A percentile compares a stretch with the other conserved stretches of the same genome.
phyloP scores from a whole-genome alignment of 2,797 vertebrate species.

The Neosilurus mollespiculum region DNA sequence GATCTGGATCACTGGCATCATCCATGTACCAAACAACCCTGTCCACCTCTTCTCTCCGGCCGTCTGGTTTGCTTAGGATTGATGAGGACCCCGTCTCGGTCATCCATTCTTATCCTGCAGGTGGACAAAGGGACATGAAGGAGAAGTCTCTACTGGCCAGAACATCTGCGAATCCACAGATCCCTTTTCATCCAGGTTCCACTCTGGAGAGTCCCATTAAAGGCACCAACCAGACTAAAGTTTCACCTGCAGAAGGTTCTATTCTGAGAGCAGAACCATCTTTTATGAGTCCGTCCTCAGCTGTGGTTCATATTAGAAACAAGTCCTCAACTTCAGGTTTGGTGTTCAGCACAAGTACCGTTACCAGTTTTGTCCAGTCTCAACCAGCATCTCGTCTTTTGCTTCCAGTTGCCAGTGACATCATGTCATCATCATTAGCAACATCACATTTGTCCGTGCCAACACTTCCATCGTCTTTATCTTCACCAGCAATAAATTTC shows the following conservation, averaged over 20 bases:
- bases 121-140: conserved; percentile 60
- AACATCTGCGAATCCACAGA: conserved; percentile 65
- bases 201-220: conserved; percentile 71
- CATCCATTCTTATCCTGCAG: conserved; percentile 63
- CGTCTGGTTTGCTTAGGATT: conserved; percentile 76
- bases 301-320: conserved; percentile 64
- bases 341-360: conserved; percentile 69
- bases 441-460: conserved; percentile 55
- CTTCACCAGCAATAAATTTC: conserved; percentile 43
- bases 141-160: conserved; percentile 71
- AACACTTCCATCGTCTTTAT: neutral
- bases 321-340: conserved; percentile 80
- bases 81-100: conserved; percentile 75
- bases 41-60: conserved; percentile 66
- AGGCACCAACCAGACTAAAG: conserved; percentile 75
- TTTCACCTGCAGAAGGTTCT: conserved; percentile 75
- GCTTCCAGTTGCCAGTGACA: conserved; percentile 36
- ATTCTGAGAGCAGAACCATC: conserved; percentile 71
- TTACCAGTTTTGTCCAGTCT: conserved; percentile 18
- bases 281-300: conserved; percentile 60
- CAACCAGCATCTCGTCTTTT: conserved; percentile 51
- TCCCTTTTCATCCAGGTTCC: conserved; percentile 72
- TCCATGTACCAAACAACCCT: conserved; percentile 68
- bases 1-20: conserved; percentile 74
- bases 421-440: conserved; percentile 26